Evolutionary conservation across 2,888 invertebrate genomes (phyloP), one percentile per base, ranked within the genome.

Genomic region (Sericinus montela): DNA sequence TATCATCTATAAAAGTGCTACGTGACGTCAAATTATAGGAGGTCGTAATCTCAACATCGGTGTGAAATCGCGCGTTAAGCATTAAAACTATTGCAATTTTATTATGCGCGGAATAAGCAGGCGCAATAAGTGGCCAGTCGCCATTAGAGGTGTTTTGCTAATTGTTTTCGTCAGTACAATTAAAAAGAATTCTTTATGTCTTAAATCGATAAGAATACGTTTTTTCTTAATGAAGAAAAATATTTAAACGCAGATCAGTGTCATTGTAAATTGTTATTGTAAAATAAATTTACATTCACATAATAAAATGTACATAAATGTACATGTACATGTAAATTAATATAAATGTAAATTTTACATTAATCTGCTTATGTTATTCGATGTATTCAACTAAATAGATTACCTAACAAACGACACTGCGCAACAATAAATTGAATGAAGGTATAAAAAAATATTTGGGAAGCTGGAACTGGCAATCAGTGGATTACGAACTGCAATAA

Each of bases 31-130:
- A 35, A 45, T 40, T 40, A 29, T 13, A 14, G 15, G 13, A 11
- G 30, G 15, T 25, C 36, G 30, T 40, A 45, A 37, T 30, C 28
- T 8, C 30, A 35, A 41, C 13, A 16, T 14, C 13, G 16, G 29
- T 7, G 10, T 29, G 30, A 42, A 42, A 38, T 30, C 15, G 32
- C 11, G 9, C 37, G 15, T 1, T 19, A 38, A 30, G 16, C 15
- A 34, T 25, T 43, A 13, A 28, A 45, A 28, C 40, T 45, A 45
- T 40, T 32, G 19, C 15, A 9, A 41, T 42, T 51, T 51, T 45
- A 42, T 42, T 41, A 38, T 43, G 8, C 8, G 30, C 40, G 15
- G 19, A 15, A 45, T 50, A 36, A 45, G 40, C 30, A 25, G 40
- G 25, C 16, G 32, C 14, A 16, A 11, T 43, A 30, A 48, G 37